A percentile compares a stretch with the other conserved stretches of the same genome.
These are phyloP conservation scores for Catagonus wagneri DNA, from an alignment of 2,113 vertebrate species.

Conservation along the genomic window DNA sequence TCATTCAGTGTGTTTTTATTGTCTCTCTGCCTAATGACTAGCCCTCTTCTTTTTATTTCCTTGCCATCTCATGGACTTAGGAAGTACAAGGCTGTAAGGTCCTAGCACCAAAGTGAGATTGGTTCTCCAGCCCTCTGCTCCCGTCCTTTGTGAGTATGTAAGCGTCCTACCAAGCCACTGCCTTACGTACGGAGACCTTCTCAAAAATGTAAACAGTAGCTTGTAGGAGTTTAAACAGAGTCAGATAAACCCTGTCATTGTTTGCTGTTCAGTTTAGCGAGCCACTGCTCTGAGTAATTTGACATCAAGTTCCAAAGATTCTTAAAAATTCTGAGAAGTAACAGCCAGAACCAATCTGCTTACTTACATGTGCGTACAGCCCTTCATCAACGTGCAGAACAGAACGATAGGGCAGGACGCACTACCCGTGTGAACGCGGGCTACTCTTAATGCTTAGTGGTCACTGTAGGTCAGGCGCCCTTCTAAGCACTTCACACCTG, in stretches of 20 bases:
- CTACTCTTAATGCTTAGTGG: neutral
- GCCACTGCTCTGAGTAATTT: slow-evolving; percentile 7
- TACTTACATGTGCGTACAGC: neutral
- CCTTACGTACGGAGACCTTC: neutral
- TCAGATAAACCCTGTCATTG: neutral
- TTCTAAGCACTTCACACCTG: neutral
- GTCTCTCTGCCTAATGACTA: neutral
- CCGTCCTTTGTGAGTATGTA: neutral
- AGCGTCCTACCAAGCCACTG: neutral
- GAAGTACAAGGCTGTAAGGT: neutral
- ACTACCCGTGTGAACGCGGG: neutral
- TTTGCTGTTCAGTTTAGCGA: slow-evolving; percentile 57
- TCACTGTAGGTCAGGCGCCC: neutral
- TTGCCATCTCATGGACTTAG: neutral
- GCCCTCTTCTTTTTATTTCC: neutral
- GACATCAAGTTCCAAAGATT: neutral
- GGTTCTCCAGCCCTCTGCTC: neutral
- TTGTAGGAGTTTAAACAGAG: neutral
- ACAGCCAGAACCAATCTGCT: neutral
- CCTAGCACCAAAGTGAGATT: neutral
- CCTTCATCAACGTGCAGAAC: neutral
- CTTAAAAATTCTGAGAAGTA: slow-evolving; percentile 49
- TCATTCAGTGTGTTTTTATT: neutral
- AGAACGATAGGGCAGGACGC: neutral
- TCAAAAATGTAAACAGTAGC: neutral